These are phyloP conservation scores for Steinernema scapterisci DNA, from an alignment of 2,888 invertebrate species.

Conservation along the genomic window DNA sequence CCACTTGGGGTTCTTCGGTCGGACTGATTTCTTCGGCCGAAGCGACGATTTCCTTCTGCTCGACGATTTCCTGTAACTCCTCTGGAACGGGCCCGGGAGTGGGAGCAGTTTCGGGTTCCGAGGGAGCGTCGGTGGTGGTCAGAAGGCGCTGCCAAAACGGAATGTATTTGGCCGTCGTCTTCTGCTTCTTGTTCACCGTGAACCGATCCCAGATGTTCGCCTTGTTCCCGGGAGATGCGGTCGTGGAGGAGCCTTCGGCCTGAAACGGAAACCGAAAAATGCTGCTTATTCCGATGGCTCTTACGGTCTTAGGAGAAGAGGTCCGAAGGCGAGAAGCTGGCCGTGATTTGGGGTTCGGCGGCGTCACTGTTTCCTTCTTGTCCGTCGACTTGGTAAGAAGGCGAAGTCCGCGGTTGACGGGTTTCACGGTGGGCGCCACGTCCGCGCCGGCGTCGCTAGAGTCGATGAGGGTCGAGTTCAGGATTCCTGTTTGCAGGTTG, in stretches of 20 bases:
- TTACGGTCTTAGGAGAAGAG: constrained; percentile 41
- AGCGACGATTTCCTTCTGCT: constrained; percentile 39
- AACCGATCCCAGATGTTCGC: constrained; percentile 61
- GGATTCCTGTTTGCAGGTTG: constrained; percentile 57
- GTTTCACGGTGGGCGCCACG: constrained; percentile 47
- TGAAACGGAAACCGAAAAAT: constrained; percentile 39
- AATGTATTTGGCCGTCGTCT: constrained; percentile 59
- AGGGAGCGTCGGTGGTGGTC: constrained; percentile 45
- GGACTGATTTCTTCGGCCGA: constrained; percentile 36
- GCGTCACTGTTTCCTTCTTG: not conserved
- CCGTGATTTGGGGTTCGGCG: constrained; percentile 29
- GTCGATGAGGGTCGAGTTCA: constrained; percentile 59
- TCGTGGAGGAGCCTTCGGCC: constrained; percentile 21
- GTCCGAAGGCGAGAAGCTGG: constrained; percentile 26
- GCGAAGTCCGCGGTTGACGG: constrained; percentile 4
- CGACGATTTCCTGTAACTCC: constrained; percentile 36
- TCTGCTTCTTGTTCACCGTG: constrained; percentile 55
- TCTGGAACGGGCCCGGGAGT: constrained; percentile 36
- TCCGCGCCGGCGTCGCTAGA: constrained; percentile 39
- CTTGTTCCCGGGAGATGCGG: constrained; percentile 43
- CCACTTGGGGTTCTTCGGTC: constrained; percentile 12
- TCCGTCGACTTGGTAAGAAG: not conserved
- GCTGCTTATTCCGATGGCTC: constrained; percentile 1
- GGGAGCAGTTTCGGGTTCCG: constrained; percentile 2
- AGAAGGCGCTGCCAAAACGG: constrained; percentile 65